phyloP scores from a whole-genome alignment of 2,888 invertebrate genomes.

The Selenia dentaria region DNA sequence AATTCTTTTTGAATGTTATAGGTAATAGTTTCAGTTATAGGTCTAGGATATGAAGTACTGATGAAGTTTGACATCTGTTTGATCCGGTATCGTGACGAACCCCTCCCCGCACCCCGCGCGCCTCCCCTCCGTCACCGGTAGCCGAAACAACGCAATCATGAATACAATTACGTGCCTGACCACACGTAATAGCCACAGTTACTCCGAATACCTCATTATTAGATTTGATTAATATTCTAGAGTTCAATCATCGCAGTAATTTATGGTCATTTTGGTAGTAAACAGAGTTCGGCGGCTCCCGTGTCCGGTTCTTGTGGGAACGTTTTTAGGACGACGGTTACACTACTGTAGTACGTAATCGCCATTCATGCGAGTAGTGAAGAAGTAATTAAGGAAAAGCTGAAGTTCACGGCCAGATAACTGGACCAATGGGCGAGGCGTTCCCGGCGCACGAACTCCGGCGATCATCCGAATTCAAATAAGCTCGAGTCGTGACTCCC shows the following conservation, averaged over 20 bases:
- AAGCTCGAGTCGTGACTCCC: constrained; percentile 23
- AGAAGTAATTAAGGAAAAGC: not conserved
- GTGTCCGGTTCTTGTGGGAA: constrained; percentile 29
- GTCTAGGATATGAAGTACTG: too few species aligned
- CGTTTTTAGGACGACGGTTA: not conserved
- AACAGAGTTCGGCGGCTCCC: constrained; percentile 12
- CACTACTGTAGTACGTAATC: not conserved
- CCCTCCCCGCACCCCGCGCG: constrained; percentile 7
- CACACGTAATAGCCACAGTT: constrained; percentile 22
- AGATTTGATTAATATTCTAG: constrained; percentile 32
- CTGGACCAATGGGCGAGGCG: not conserved
- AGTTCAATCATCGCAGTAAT: constrained; percentile 25
- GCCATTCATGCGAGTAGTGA: not conserved
- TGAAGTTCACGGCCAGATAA: not conserved
- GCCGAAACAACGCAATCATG: constrained; percentile 26
- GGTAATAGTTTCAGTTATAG: too few species aligned
- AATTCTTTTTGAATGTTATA: too few species aligned
- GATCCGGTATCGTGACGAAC: not conserved
- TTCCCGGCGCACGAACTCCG: not conserved
- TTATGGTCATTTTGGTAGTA: constrained; percentile 23
- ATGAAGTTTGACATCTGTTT: too few species aligned
- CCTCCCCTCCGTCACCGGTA: constrained; percentile 36
- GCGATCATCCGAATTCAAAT: constrained; percentile 13
- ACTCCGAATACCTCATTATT: constrained; percentile 31
- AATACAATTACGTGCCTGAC: constrained; percentile 21